These are phyloP conservation scores for Montipora foliosa DNA, from an alignment of 64 coral and sea anemone genomes.

Conservation along the genomic window DNA sequence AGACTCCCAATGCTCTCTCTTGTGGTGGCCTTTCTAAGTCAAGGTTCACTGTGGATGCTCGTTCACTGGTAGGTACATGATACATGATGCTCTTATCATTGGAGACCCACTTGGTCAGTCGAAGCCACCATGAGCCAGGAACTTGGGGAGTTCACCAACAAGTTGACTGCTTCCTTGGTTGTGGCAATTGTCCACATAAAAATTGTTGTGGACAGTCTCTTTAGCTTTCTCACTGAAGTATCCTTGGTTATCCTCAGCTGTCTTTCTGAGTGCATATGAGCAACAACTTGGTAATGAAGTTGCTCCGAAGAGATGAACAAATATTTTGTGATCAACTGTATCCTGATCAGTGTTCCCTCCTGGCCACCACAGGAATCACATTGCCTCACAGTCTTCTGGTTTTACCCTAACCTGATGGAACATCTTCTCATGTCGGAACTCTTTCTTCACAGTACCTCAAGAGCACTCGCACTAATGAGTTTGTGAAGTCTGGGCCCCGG, in stretches of 20 bases:
- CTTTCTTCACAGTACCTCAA: not conserved
- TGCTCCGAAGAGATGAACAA: too few relatives aligned
- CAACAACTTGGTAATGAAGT: too few relatives aligned
- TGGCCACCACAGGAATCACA: slow-evolving; percentile 32
- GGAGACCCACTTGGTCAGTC: not conserved
- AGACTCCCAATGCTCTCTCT: slow-evolving; percentile 39
- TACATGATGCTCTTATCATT: not conserved
- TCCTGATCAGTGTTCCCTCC: not conserved
- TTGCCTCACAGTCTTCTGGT: slow-evolving; percentile 24
- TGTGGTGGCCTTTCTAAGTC: slow-evolving; percentile 15
- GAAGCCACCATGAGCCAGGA: too few relatives aligned
- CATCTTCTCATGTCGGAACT: slow-evolving; percentile 15
- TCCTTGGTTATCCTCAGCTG: too few relatives aligned
- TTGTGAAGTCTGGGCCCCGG: not conserved
- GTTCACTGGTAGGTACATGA: not conserved
- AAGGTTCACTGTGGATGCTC: not conserved
- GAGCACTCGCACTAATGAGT: too few relatives aligned
- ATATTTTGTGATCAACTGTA: not conserved
- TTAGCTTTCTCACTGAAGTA: too few relatives aligned
- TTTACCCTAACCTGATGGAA: not conserved
- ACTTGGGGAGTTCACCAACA: not conserved
- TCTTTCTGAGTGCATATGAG: too few relatives aligned
- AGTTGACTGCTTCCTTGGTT: not conserved
- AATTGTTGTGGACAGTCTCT: not conserved
- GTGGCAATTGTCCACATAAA: not conserved